A percentile compares a stretch with the other conserved stretches of the same genome.
Evolutionary conservation across 1,140 invertebrate species (phyloP).

Genomic region (Leptinotarsa undecemlineata): DNA sequence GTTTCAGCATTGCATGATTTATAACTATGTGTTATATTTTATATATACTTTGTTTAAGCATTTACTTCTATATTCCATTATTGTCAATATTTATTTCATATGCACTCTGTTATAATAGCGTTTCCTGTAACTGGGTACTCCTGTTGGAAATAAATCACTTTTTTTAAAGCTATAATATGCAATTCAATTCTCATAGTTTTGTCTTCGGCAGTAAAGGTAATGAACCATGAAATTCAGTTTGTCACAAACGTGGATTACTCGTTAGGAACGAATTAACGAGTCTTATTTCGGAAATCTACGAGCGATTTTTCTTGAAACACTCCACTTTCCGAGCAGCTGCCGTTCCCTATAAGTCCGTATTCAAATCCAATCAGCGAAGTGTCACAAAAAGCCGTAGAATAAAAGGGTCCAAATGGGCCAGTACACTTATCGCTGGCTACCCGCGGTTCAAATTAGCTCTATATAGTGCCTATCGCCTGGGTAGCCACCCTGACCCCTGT

Average conservation of each 20-base stretch:
- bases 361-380: constrained; percentile 50
- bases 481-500: constrained; percentile 43
- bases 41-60: no score
- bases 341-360: constrained; percentile 33
- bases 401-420: constrained; percentile 39
- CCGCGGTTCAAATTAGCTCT: constrained; percentile 56
- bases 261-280: not conserved
- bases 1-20: no score
- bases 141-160: no score
- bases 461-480: constrained; percentile 43
- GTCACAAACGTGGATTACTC: not conserved
- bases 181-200: no score
- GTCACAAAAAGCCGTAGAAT: constrained; percentile 44
- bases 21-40: no score
- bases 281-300: not conserved
- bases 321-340: not conserved
- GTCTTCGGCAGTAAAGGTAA: no score
- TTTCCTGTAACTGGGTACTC: no score
- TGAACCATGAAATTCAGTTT: no score
- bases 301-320: not conserved
- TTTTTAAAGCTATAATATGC: no score
- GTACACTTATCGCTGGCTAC: constrained; percentile 52
- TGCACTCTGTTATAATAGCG: no score
- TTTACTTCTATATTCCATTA: no score
- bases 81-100: no score